Evolutionary conservation across 2,888 invertebrate species (phyloP), one percentile per base, ranked within the genome.

Genomic region (Hesperia comma): DNA sequence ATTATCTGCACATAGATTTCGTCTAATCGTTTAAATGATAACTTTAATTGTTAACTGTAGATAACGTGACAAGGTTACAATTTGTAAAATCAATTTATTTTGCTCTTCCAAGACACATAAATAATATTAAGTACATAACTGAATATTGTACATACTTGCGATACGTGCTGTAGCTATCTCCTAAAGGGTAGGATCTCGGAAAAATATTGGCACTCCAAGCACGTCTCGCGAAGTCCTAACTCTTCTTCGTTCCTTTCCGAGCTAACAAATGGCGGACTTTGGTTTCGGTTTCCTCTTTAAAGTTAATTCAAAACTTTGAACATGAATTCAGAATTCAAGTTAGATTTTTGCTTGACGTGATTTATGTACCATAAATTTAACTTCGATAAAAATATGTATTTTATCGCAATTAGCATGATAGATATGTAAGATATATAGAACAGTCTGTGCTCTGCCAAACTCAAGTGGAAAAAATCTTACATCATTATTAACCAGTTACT

Each of bases 271-370:
- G 57, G 53, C 21, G 40, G 32, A 51, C 57, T 64, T 64, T 58
- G 53, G 64, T 58, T 58, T 53, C 64, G 15, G 51, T 64, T 64
- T 43, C 58, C 32, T 49, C n/a, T 58, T 64, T 58, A 58, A 58
- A 53, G 32, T 57, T 60, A 49, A 62, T 54, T 54, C 17, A 32
- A 33, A 54, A 54, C 54, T 54, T 54, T 54, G 54, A 15, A 54
- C 54, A 33, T 33, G 33, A 33, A 54, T 54, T 54, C 10, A 54
- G 54, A 54, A 33, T 54, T 15, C 32, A 15, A 54, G 33, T 53
- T 26, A 32, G 1, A 53, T 32, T 32, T 21, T 51, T 33, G 33
- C 15, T 33, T 15, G 33, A 54, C 54, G 54, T 54, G 54, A 54
- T 33, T 54, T 54, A 33, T 54, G 33, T 33, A 15, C 53, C 14